Evolutionary conservation across 2,888 invertebrate species (phyloP), one percentile per base, ranked within the genome.

Genomic region (Erpobdella octoculata): DNA sequence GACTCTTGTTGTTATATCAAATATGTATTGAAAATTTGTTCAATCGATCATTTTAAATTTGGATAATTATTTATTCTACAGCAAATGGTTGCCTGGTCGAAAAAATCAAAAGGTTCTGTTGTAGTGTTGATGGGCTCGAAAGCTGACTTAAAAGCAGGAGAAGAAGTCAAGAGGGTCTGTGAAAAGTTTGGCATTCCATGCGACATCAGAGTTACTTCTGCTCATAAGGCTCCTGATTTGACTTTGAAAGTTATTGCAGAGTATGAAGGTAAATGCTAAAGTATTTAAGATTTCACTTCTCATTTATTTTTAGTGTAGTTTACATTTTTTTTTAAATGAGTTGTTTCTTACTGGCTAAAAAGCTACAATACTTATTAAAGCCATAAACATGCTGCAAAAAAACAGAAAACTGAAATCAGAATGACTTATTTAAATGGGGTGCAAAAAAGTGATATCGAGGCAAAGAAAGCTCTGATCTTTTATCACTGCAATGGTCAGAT

Each of bases 111-210:
- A 35, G 78, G 78, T 28, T 78, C 82, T 31, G 91, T 91, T 4
- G 92, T 93, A 0, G 88, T 97, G 36, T 85, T 97, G 64, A 95
- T 97, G 95, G 97, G 96, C 8, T 96, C 96, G 4, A 87, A 90
- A 0, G 89, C 92, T 0, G 97, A 97, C 81, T 86, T 87, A 77
- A 89, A 88, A 0, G 91, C 92, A 80, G 91, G 93, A 81, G 87
- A 89, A 78, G 90, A 90, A 82, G 94, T 97, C 75, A 88, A 88
- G 25, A 87, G 88, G 76, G 86, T 88, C 70, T 90, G 89, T 71
- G 85, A 86, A 18, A 86, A 87, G 0, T 85, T 92, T 5, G 93
- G 93, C 0, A 83, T 97, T 0, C 88, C 89, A 46, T 89, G 89
- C 77, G 80, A 81, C 64, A 83, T 93, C 37, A 87, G 95, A 68